phyloP scores from a whole-genome alignment of 2,113 vertebrate species.

The Zosterops lateralis region DNA sequence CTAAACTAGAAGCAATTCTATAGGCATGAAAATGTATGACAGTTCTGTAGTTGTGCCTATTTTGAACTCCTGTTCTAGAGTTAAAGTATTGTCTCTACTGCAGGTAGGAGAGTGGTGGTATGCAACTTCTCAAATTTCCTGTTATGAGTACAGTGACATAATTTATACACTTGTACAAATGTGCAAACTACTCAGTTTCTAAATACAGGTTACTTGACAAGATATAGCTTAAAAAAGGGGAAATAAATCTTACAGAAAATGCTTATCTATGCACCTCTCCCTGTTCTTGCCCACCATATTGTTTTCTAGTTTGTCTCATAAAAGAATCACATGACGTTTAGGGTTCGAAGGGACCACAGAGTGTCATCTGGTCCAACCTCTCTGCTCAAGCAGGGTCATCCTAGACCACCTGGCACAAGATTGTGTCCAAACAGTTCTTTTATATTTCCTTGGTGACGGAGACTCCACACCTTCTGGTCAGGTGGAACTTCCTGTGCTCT shows the following conservation, averaged over 20 bases:
- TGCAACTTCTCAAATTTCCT: background rate
- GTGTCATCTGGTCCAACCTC: background rate
- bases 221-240: rapidly evolving
- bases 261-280: background rate
- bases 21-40: background rate
- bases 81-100: background rate
- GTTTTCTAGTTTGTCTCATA: background rate
- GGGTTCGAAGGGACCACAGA: background rate
- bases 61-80: background rate
- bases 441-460: background rate
- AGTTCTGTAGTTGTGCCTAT: background rate
- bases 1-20: background rate
- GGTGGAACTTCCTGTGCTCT: background rate
- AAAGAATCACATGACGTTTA: background rate
- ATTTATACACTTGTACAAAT: background rate
- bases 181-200: background rate
- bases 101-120: background rate
- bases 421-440: background rate
- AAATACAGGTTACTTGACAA: background rate
- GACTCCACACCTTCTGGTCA: background rate
- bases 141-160: background rate
- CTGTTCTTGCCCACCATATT: background rate
- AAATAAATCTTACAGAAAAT: background rate
- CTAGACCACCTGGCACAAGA: background rate
- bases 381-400: background rate